These are phyloP conservation scores for Amazona guildingii DNA, from an alignment of 2,113 vertebrate species.

Conservation along the genomic window DNA sequence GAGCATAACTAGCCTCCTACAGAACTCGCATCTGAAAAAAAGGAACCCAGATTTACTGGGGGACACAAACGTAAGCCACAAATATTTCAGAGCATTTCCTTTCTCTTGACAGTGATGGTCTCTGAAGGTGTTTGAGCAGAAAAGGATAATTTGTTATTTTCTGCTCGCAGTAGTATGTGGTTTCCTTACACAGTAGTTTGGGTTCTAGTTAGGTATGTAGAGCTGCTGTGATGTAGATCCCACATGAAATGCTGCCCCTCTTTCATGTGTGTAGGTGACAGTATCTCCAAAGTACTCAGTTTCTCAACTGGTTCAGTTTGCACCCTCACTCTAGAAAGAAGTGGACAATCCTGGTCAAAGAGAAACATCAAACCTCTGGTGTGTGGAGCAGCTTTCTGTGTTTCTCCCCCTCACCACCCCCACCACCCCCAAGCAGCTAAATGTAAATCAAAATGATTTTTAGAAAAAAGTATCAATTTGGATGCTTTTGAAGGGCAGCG, in stretches of 20 bases:
- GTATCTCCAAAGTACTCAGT: background rate
- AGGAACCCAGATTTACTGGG: background rate
- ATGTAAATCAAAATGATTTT: background rate
- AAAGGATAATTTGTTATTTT: background rate
- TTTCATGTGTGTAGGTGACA: background rate
- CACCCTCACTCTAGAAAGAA: background rate
- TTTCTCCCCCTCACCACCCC: background rate
- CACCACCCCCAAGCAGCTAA: background rate
- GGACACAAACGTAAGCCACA: background rate
- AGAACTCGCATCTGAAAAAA: background rate
- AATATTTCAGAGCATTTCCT: background rate
- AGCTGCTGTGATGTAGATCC: background rate
- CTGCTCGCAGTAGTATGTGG: background rate
- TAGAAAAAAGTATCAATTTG: background rate
- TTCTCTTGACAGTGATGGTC: background rate
- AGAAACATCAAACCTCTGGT: background rate
- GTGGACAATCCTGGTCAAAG: background rate
- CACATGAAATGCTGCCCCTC: background rate
- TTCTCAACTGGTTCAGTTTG: background rate
- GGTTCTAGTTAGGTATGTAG: background rate
- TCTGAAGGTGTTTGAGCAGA: background rate
- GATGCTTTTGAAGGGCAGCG: background rate
- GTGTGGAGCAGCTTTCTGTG: background rate
- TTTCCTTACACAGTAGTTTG: background rate
- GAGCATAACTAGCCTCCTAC: background rate